Base-by-base conservation (phyloP, 2,797 vertebrate species). In the Sitta carolinensis region DNA sequence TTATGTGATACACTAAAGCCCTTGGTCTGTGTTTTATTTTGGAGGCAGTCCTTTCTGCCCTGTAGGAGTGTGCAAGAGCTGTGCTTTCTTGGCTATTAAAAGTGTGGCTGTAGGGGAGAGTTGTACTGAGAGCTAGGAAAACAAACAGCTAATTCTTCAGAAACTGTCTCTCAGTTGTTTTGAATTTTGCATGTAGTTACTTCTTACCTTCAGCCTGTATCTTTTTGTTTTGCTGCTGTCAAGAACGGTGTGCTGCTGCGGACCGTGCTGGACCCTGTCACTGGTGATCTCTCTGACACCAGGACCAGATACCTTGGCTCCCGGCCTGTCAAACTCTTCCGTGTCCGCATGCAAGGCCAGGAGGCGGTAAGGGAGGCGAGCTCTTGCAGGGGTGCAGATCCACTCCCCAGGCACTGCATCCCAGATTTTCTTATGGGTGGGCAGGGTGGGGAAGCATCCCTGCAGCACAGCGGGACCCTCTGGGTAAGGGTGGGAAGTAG, bases 291-390 rank as follows among this genome's bases (percentile, higher is more conserved):
- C 42, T 99, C 99, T 0, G 99, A 99, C 55, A 99, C 99, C 69
- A 98, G 99, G 78, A 99, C 99, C 50, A 98, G 99, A 12, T 99
- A 99, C 92, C 96, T 99, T 17, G 99, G 99, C 5, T 99, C 99
- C 5, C 98, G 99, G 64, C 99, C 99, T 0, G 99, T 99, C 96
- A 99, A 99, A 69, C 99, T 99, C 68, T 99, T 99, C 95, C 98
- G 99, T 79, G 99, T 99, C 94, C 97, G 99, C 80, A 99, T 99
- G 99, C 99, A 99, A 97, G 99, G 98, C 85, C 99, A 99, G 40
- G 99, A 99, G 95, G 99, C 99, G 86, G 99, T 99, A 98, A 96
- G 99, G 98, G 68, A 47, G 66, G 15, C 23, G 0, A 75, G 45
- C 58, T 69, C 20, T 18, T 5, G 2, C 16, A 38, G 30, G 36